These are phyloP conservation scores for Drosophila cognata DNA, from an alignment of 2,888 invertebrate species.

Conservation along the genomic window DNA sequence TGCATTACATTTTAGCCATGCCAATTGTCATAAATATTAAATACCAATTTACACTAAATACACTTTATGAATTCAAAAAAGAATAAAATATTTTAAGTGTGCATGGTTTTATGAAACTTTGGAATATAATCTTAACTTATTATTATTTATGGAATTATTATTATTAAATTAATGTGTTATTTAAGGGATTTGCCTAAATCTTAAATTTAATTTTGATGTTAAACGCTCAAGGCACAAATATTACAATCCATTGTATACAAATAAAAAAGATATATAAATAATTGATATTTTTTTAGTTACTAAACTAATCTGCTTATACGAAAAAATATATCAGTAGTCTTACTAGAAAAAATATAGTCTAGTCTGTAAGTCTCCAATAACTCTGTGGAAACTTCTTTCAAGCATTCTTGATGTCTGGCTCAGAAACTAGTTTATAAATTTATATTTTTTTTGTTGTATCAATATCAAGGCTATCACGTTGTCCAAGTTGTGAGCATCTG, in stretches of 20 bases:
- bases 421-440: neutral
- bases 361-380: neutral
- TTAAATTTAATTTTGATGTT: neutral
- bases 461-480: constrained; percentile 42
- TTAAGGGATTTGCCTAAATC: neutral
- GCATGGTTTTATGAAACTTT: neutral
- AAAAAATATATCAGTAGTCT: neutral
- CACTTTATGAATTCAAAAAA: constrained; percentile 9
- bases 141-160: neutral
- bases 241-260: neutral
- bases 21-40: constrained; percentile 67
- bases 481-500: constrained; percentile 22
- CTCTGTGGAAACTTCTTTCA: neutral
- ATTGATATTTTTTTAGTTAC: neutral
- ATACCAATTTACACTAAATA: constrained; percentile 59
- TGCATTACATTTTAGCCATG: constrained; percentile 55
- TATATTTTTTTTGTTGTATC: constrained; percentile 5
- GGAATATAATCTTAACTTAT: neutral
- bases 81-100: neutral
- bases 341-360: neutral
- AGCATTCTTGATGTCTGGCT: neutral
- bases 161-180: neutral
- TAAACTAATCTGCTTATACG: neutral
- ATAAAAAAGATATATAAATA: no score
- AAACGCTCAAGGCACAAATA: neutral